phyloP scores from a whole-genome alignment of 2,113 vertebrate species.

The Morone saxatilis region DNA sequence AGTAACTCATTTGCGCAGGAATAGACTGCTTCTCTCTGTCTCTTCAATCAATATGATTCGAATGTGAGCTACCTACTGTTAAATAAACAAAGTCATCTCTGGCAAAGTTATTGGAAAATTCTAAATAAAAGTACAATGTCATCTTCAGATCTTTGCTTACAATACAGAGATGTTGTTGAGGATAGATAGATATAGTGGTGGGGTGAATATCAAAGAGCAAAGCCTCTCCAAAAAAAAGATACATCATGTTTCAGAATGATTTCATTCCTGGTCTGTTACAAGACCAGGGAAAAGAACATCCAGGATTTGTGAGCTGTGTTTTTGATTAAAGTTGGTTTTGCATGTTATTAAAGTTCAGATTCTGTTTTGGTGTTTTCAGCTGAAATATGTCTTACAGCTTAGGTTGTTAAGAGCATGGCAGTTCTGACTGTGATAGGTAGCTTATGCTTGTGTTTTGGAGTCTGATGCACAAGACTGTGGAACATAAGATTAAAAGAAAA shows the following conservation, averaged over 20 bases:
- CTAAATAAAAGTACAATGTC: not conserved
- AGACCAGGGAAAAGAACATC: not conserved
- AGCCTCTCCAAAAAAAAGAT: not conserved
- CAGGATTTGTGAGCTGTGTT: conserved; percentile 4
- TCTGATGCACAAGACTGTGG: not conserved
- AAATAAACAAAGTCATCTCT: conserved; percentile 6
- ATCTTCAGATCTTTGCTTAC: conserved; percentile 11
- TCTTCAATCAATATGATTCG: not conserved
- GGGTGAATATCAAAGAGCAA: conserved; percentile 20
- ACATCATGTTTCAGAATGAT: not conserved
- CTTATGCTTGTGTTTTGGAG: not conserved
- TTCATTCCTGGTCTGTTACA: not conserved
- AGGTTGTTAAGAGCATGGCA: not conserved
- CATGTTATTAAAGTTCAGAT: not conserved
- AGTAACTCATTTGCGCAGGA: not conserved
- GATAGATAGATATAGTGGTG: not conserved
- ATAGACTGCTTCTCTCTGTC: not conserved
- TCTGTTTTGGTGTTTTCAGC: not conserved
- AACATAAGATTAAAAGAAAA: not conserved
- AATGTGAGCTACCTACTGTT: not conserved
- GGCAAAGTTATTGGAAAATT: conserved; percentile 16
- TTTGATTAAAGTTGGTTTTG: conserved; percentile 14
- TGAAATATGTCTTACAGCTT: not conserved
- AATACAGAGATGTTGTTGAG: not conserved
- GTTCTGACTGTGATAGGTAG: not conserved